Conservation (phyloP, 2,888 invertebrate genomes). For the Phengaris arion region DNA sequence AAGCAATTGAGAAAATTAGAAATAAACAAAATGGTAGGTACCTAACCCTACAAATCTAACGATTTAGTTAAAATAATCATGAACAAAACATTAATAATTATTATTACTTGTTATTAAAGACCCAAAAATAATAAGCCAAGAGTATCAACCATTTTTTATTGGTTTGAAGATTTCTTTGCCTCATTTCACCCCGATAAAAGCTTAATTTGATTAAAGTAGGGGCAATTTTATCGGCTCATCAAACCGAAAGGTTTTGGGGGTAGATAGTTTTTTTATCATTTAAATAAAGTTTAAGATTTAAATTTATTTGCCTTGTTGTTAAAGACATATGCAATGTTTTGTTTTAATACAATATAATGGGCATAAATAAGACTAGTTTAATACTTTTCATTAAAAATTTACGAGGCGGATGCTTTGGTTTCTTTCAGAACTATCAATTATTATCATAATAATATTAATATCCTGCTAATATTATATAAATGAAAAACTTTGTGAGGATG, state of each 20-base stretch:
- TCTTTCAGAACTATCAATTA: too few species aligned
- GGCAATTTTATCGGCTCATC: constrained; percentile 18
- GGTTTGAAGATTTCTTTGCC: constrained; percentile 14
- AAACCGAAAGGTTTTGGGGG: constrained; percentile 11
- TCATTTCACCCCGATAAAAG: constrained; percentile 10
- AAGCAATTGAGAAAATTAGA: too few species aligned
- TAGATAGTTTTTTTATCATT: constrained; percentile 2
- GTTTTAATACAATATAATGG: too few species aligned
- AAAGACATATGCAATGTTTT: background rate
- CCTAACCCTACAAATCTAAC: too few species aligned
- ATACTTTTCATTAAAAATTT: too few species aligned
- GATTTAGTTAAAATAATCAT: too few species aligned
- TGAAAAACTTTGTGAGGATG: too few species aligned
- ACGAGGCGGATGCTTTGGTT: too few species aligned
- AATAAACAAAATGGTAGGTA: too few species aligned
- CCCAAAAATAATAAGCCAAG: background rate
- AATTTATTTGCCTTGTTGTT: background rate
- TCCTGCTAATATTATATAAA: background rate
- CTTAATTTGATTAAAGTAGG: constrained; percentile 23
- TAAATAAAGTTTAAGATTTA: background rate
- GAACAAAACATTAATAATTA: background rate
- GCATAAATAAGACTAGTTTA: too few species aligned
- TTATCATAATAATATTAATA: background rate
- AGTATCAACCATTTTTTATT: constrained; percentile 18
- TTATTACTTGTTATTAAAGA: background rate